phyloP scores from a whole-genome alignment of 2,888 invertebrate genomes.

The Neoaliturus tenellus region DNA sequence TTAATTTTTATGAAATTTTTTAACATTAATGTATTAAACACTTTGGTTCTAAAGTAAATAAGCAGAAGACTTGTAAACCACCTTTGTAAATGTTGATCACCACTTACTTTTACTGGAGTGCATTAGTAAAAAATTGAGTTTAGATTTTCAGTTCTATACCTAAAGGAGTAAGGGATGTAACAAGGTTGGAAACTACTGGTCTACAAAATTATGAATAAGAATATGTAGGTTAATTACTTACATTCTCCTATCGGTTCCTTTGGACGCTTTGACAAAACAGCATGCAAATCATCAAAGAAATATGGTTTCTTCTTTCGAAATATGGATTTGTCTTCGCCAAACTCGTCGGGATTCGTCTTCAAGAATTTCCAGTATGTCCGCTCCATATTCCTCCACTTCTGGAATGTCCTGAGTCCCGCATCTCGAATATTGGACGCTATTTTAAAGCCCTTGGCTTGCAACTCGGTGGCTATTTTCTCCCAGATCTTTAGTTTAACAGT shows the following conservation, averaged over 20 bases:
- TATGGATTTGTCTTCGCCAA: neutral
- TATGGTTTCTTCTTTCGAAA: slow-evolving; percentile 1
- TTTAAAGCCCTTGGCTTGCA: neutral
- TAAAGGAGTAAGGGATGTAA: too few species aligned
- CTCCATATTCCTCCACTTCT: slow-evolving; percentile 27
- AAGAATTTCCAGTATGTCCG: slow-evolving; percentile 7
- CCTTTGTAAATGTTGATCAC: too few species aligned
- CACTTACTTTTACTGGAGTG: too few species aligned
- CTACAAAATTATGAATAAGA: too few species aligned
- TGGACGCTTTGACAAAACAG: neutral
- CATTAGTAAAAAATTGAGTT: too few species aligned
- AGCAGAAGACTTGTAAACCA: too few species aligned
- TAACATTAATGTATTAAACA: too few species aligned
- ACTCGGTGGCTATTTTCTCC: slow-evolving; percentile 9
- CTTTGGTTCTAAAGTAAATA: too few species aligned
- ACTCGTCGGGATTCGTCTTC: neutral
- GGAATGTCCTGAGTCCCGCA: neutral
- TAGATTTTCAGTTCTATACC: too few species aligned
- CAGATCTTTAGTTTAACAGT: neutral
- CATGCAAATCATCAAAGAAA: slow-evolving; percentile 14
- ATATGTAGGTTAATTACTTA: too few species aligned
- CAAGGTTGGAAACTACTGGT: too few species aligned
- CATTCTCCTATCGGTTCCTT: neutral
- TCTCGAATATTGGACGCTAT: neutral
- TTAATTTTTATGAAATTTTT: too few species aligned